A percentile compares a stretch with the other conserved stretches of the same genome.
Evolutionary conservation across 2,113 vertebrate species (phyloP).

Genomic region (Kobus ellipsiprymnus): DNA sequence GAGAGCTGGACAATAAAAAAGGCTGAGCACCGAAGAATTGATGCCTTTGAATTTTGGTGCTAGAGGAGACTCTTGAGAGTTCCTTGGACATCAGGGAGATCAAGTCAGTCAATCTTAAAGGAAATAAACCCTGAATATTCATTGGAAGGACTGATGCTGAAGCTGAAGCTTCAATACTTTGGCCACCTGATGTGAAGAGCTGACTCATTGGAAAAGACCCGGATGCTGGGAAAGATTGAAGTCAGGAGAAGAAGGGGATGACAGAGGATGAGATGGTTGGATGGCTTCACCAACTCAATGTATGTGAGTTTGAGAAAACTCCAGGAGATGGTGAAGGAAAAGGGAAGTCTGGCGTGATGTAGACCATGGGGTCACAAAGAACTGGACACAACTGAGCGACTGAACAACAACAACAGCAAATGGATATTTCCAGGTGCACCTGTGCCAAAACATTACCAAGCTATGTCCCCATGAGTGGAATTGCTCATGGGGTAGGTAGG

Average conservation of each 20-base stretch:
- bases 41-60: neutral
- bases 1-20: neutral
- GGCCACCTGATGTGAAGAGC: neutral
- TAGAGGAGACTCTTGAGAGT: neutral
- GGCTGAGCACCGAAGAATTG: neutral
- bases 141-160: neutral
- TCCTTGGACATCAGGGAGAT: neutral
- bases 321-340: neutral
- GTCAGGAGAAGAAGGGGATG: neutral
- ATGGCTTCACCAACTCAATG: neutral
- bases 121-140: neutral
- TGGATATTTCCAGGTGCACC: neutral
- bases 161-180: neutral
- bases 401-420: neutral
- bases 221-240: neutral
- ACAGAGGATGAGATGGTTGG: neutral
- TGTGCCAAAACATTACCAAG: neutral
- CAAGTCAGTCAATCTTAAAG: neutral
- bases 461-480: accelerated
- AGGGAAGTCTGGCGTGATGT: neutral
- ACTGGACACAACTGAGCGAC: neutral
- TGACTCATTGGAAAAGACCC: neutral
- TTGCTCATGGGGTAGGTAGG: neutral
- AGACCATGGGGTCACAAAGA: neutral
- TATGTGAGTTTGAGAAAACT: neutral